phyloP scores from a whole-genome alignment of 1,140 invertebrate species.

The Hyposmocoma kahamanoa region DNA sequence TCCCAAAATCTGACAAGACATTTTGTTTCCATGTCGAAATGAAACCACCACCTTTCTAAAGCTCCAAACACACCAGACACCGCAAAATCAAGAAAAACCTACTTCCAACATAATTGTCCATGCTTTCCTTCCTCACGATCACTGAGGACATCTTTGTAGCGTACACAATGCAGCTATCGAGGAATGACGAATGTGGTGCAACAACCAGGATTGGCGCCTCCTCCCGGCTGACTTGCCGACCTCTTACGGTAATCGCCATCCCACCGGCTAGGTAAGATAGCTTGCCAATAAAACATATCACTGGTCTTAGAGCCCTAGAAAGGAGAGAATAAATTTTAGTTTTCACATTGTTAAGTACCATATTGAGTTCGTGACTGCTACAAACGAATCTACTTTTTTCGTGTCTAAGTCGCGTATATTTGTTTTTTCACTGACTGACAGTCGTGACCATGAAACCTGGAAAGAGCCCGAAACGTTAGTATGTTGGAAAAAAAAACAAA shows the following conservation, averaged over 20 bases:
- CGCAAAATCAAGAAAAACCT: slow-evolving; percentile 61
- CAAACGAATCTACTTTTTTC: no score
- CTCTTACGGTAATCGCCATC: slow-evolving; percentile 85
- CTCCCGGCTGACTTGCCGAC: slow-evolving; percentile 79
- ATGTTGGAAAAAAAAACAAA: no score
- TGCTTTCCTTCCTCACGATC: slow-evolving; percentile 85
- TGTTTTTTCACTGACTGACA: no score
- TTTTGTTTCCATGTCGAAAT: no score
- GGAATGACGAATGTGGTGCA: slow-evolving; percentile 90
- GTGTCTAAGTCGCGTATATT: no score
- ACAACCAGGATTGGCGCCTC: slow-evolving; percentile 90
- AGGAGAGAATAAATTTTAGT: no score
- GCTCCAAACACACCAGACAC: slow-evolving; percentile 16
- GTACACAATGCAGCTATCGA: slow-evolving; percentile 89
- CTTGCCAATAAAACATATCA: slow-evolving; percentile 82
- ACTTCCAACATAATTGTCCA: slow-evolving; percentile 90
- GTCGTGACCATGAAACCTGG: no score
- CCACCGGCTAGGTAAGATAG: slow-evolving; percentile 84
- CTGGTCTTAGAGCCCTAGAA: slow-evolving; percentile 74
- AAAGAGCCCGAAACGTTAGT: no score
- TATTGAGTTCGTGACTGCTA: no score
- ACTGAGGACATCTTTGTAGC: slow-evolving; percentile 85
- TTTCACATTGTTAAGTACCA: no score
- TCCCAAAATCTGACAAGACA: no score
- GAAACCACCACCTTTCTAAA: slow-evolving; percentile 10